phyloP scores from a whole-genome alignment of 2,888 invertebrate genomes.

The Drosophila paracracens region DNA sequence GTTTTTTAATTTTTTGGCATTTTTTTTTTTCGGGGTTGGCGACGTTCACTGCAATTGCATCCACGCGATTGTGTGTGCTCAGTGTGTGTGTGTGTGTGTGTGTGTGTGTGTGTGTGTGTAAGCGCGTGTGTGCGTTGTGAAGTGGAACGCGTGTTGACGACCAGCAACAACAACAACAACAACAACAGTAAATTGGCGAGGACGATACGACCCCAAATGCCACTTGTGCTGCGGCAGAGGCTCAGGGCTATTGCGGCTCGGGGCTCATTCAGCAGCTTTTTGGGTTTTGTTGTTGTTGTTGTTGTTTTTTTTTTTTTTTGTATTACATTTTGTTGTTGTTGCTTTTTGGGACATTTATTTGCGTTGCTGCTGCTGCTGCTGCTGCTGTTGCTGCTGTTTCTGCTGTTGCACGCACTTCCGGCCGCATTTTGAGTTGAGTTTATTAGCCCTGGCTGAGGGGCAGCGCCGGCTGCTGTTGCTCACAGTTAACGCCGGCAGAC shows the following conservation, averaged over 20 bases:
- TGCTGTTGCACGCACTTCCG: slow-evolving; percentile 74
- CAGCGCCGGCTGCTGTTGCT: slow-evolving; percentile 38
- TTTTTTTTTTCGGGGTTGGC: slow-evolving; percentile 69
- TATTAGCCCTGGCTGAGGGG: slow-evolving; percentile 67
- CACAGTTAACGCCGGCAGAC: slow-evolving; percentile 26
- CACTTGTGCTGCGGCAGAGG: slow-evolving; percentile 49
- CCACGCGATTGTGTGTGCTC: slow-evolving; percentile 10
- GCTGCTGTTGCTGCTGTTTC: slow-evolving; percentile 22
- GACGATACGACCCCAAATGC: slow-evolving; percentile 60
- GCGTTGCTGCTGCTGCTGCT: slow-evolving; percentile 7
- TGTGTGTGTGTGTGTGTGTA: slow-evolving; percentile 50
- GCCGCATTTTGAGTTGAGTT: slow-evolving; percentile 71
- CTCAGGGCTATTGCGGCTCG: slow-evolving; percentile 24
- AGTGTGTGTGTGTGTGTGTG: slow-evolving; percentile 50
- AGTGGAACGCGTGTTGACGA: slow-evolving; percentile 75
- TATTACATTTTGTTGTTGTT: slow-evolving; percentile 19
- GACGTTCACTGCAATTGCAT: slow-evolving; percentile 67
- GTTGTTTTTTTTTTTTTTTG: slow-evolving; percentile 5
- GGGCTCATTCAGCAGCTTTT: slow-evolving; percentile 52
- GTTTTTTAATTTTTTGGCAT: slow-evolving; percentile 33
- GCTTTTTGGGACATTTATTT: slow-evolving; percentile 76
- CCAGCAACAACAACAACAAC: slow-evolving; percentile 17
- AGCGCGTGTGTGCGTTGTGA: slow-evolving; percentile 70
- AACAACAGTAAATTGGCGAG: slow-evolving; percentile 7
- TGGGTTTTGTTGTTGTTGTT: slow-evolving; percentile 13